Conservation (phyloP, 2,113 vertebrate genomes). For the Pardalotus punctatus region DNA sequence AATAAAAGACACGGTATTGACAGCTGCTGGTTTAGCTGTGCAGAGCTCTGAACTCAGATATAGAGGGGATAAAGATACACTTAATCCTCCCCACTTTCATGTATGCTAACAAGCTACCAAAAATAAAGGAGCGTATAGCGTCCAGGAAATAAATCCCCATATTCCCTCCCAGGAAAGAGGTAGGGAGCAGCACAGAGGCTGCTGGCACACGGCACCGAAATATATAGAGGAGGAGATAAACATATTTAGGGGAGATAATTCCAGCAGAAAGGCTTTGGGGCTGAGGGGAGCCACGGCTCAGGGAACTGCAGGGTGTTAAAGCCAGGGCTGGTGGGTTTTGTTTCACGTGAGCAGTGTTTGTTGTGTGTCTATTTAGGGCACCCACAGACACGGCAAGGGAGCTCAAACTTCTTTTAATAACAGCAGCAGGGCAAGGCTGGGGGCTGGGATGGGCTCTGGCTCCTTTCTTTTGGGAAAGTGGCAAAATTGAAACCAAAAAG, state of each 20-base stretch:
- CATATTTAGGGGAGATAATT: background rate
- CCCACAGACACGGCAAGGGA: background rate
- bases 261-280: background rate
- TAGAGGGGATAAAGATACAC: conserved; percentile 51
- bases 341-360: background rate
- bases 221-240: background rate
- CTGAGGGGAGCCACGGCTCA: fast-evolving
- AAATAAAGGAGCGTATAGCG: conserved; percentile 38
- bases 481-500: background rate
- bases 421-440: background rate
- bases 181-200: background rate
- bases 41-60: background rate
- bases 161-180: background rate
- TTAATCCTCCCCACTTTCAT: conserved; percentile 64
- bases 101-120: conserved; percentile 51
- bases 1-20: background rate
- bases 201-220: background rate
- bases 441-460: background rate
- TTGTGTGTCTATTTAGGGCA: conserved; percentile 4
- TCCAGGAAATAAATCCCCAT: background rate
- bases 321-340: background rate
- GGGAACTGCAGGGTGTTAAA: background rate
- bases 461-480: background rate
- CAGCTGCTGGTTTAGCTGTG: conserved; percentile 11
- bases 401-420: background rate